These are phyloP conservation scores for Pogoniulus pusillus DNA, from an alignment of 2,797 vertebrate species.

Conservation along the genomic window DNA sequence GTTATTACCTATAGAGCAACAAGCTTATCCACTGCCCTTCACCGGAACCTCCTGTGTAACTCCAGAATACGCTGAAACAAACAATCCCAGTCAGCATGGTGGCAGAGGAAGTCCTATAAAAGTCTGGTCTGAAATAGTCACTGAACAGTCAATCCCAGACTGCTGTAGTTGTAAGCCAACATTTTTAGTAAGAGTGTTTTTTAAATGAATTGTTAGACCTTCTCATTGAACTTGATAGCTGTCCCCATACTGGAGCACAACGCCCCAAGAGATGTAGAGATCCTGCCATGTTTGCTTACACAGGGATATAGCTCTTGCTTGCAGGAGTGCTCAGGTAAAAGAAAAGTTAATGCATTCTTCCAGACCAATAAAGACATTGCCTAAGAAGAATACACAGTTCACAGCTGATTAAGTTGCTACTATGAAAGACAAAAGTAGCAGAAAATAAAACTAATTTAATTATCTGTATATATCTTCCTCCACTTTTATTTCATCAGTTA, in stretches of 20 bases:
- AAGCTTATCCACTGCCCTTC: neutral
- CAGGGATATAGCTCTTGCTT: neutral
- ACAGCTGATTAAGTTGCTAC: neutral
- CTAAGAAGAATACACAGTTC: neutral
- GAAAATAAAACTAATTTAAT: neutral
- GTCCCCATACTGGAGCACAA: neutral
- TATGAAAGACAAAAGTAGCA: neutral
- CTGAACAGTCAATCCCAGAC: neutral
- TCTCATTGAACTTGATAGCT: neutral
- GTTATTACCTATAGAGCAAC: neutral
- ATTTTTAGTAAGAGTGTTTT: neutral
- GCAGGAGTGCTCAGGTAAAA: neutral
- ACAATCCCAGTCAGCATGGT: fast-evolving
- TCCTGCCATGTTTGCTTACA: neutral
- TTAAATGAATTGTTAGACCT: neutral
- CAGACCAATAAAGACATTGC: neutral
- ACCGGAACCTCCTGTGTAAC: neutral
- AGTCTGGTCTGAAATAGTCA: neutral
- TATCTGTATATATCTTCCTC: fast-evolving
- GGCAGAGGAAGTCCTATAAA: neutral
- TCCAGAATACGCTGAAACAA: neutral
- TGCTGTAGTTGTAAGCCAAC: neutral
- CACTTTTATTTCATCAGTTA: neutral
- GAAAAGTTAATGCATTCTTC: neutral
- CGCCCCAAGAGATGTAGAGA: neutral